These are phyloP conservation scores for Zonitis immaculata DNA, from an alignment of 2,888 invertebrate species.

Conservation along the genomic window DNA sequence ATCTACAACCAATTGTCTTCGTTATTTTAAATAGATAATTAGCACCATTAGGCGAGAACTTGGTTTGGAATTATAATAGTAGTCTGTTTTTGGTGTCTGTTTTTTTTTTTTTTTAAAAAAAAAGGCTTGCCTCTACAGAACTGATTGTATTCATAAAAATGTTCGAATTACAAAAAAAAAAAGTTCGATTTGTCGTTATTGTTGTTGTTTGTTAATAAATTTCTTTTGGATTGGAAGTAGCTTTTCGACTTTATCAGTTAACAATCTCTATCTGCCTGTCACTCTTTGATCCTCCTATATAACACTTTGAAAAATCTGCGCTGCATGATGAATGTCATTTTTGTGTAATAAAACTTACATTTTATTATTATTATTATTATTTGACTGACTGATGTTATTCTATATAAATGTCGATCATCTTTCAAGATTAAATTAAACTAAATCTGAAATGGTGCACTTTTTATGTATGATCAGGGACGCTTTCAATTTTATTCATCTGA, in stretches of 20 bases:
- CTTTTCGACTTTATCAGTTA: not conserved
- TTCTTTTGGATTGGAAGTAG: not conserved
- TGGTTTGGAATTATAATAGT: no score
- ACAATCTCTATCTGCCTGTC: not conserved
- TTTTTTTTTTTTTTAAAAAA: no score
- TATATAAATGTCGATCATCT: conserved; percentile 10
- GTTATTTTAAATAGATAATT: conserved; percentile 15
- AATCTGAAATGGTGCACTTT: not conserved
- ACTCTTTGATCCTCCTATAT: not conserved
- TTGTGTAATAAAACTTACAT: not conserved
- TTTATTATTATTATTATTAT: no score
- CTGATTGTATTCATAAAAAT: no score
- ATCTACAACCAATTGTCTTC: conserved; percentile 12
- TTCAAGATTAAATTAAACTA: conserved; percentile 10
- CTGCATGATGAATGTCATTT: not conserved
- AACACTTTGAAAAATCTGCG: not conserved
- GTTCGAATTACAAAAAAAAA: no score
- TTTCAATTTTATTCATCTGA: no score
- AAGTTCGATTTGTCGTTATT: not conserved
- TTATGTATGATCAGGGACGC: no score
- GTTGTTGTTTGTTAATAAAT: no score
- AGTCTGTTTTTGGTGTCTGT: no score
- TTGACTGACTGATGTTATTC: no score
- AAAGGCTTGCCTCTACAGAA: no score
- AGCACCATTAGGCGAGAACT: conserved; percentile 15